Percentiles rank a stretch among this genome's conserved stretches.
These are phyloP conservation scores for Pollachius pollachius DNA, from an alignment of 2,113 vertebrate species.

Conservation along the genomic window DNA sequence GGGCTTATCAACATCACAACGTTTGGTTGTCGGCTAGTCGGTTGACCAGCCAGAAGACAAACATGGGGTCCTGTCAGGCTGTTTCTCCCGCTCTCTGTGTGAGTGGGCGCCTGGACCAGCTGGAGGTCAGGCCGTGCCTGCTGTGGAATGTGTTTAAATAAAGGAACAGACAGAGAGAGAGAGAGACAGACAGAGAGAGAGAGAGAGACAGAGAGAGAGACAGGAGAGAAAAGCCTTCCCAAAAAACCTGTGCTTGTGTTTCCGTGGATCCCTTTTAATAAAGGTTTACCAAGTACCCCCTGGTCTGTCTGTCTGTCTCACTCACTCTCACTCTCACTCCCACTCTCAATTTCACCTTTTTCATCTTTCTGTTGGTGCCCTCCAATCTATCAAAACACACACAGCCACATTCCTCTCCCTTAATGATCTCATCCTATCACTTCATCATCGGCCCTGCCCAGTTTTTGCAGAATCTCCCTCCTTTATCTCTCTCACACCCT, in stretches of 20 bases:
- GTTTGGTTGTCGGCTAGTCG: too few relatives aligned
- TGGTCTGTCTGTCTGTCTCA: neutral
- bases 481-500: neutral
- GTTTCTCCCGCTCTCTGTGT: neutral
- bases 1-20: too few relatives aligned
- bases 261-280: neutral
- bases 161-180: neutral
- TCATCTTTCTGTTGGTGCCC: neutral
- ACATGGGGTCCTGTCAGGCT: neutral
- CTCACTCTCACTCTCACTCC: neutral
- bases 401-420: neutral
- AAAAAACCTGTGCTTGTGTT: neutral
- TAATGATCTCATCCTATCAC: neutral
- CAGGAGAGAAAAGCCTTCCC: neutral
- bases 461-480: neutral
- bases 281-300: too few relatives aligned
- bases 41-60: too few relatives aligned
- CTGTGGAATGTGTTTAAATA: conserved; percentile 17
- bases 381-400: too few relatives aligned
- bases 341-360: neutral
- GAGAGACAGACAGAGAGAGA: neutral
- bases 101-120: neutral
- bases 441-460: neutral
- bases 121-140: neutral
- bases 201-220: neutral